These are phyloP conservation scores for Athene cunicularia DNA, from an alignment of 2,113 vertebrate species.

Conservation along the genomic window DNA sequence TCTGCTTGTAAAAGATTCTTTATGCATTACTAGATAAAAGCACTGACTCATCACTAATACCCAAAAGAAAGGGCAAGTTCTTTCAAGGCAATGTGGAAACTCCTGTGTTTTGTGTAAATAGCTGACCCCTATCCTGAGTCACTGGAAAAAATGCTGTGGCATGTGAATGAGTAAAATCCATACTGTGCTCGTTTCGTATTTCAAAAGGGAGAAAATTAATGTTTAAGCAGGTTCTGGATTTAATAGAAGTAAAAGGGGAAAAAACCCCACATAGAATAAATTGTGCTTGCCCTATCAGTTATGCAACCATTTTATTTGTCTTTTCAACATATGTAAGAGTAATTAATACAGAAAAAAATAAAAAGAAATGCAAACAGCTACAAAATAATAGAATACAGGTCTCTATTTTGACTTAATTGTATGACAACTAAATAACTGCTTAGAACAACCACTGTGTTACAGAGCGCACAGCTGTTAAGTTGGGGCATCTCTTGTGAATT, in stretches of 20 bases:
- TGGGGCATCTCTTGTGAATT: background rate
- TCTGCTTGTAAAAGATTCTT: slow-evolving; percentile 40
- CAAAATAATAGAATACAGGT: background rate
- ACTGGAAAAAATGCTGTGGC: slow-evolving; percentile 70
- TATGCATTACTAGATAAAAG: slow-evolving; percentile 37
- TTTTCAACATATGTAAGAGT: background rate
- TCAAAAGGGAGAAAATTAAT: slow-evolving; percentile 57
- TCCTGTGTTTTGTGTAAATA: slow-evolving; percentile 68
- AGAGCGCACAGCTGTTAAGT: background rate
- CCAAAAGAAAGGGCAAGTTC: slow-evolving; percentile 65
- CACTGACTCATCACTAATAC: slow-evolving; percentile 39
- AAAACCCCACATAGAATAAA: background rate
- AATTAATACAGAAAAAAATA: background rate
- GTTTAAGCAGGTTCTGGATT: slow-evolving; percentile 15
- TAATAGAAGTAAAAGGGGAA: background rate
- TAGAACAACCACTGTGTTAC: background rate
- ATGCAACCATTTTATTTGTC: background rate
- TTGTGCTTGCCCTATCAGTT: background rate
- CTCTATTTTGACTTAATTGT: background rate
- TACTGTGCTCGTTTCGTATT: slow-evolving; percentile 36
- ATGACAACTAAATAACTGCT: background rate
- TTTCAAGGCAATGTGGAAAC: slow-evolving; percentile 77
- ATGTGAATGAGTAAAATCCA: slow-evolving; percentile 69
- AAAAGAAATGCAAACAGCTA: background rate
- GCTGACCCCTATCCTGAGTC: slow-evolving; percentile 75